Conservation (phyloP, 1,140 invertebrate genomes). For the Dendrolimus punctatus region DNA sequence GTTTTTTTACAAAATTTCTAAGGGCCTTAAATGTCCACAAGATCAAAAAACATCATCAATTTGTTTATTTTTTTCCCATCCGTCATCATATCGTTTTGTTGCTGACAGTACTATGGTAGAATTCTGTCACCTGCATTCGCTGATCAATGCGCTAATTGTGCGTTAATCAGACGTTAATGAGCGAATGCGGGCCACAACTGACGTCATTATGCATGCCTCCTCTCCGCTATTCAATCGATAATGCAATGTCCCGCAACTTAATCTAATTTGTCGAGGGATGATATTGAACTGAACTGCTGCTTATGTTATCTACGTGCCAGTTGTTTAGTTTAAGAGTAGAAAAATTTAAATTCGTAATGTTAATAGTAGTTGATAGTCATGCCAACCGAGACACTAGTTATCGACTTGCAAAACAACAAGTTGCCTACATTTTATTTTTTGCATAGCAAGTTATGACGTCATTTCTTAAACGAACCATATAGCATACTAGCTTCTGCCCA, state of each 20-base stretch:
- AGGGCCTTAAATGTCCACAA: no score
- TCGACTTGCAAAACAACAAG: no score
- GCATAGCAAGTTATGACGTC: no score
- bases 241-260: constrained; percentile 29
- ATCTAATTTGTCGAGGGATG: constrained; percentile 35
- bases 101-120: not conserved
- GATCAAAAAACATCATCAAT: no score
- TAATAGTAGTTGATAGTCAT: no score
- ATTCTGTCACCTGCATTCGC: constrained; percentile 38
- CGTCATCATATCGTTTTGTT: no score
- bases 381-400: no score
- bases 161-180: constrained; percentile 58
- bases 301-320: not conserved
- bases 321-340: not conserved
- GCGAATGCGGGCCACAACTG: constrained; percentile 29
- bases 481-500: no score
- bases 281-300: not conserved
- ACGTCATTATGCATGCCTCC: constrained; percentile 42
- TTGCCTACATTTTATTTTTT: no score
- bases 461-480: no score
- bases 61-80: not conserved
- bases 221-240: constrained; percentile 21
- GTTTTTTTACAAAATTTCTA: no score
- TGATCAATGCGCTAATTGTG: constrained; percentile 49
- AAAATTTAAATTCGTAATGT: not conserved